Evolutionary conservation across 2,113 vertebrate genomes (phyloP).

Genomic region (Corythoichthys intestinalis): DNA sequence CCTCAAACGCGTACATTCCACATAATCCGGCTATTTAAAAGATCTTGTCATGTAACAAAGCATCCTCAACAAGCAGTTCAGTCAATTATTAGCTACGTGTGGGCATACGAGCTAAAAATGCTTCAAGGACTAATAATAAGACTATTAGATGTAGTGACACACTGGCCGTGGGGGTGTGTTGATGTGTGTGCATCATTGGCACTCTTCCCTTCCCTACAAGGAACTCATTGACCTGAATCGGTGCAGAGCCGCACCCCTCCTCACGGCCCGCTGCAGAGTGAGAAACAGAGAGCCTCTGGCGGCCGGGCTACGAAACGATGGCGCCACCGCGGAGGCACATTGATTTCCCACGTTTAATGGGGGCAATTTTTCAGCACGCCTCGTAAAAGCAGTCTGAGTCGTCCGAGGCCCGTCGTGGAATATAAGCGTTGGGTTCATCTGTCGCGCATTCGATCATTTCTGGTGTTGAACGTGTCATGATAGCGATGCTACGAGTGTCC

Average conservation of each 20-base stretch:
- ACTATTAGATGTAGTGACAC: constrained; percentile 30
- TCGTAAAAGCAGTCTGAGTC: not conserved
- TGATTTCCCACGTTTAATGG: not conserved
- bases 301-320: constrained; percentile 50
- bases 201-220: constrained; percentile 74
- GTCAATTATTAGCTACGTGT: constrained; percentile 12
- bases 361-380: not conserved
- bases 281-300: constrained; percentile 58
- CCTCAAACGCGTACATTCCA: constrained; percentile 9
- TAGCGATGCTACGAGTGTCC: no score
- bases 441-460: constrained; percentile 48
- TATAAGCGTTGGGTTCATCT: constrained; percentile 41
- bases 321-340: not conserved
- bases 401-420: not conserved
- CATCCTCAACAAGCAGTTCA: constrained; percentile 14
- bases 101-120: constrained; percentile 32
- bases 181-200: constrained; percentile 56
- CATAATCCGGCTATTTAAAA: not conserved
- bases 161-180: constrained; percentile 2
- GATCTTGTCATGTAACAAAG: constrained; percentile 27
- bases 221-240: constrained; percentile 82
- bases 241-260: constrained; percentile 76
- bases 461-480: constrained; percentile 19
- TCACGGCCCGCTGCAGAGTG: constrained; percentile 48
- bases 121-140: constrained; percentile 43